Evolutionary conservation across 2,113 vertebrate genomes (phyloP).

Genomic region (Macquaria australasica): DNA sequence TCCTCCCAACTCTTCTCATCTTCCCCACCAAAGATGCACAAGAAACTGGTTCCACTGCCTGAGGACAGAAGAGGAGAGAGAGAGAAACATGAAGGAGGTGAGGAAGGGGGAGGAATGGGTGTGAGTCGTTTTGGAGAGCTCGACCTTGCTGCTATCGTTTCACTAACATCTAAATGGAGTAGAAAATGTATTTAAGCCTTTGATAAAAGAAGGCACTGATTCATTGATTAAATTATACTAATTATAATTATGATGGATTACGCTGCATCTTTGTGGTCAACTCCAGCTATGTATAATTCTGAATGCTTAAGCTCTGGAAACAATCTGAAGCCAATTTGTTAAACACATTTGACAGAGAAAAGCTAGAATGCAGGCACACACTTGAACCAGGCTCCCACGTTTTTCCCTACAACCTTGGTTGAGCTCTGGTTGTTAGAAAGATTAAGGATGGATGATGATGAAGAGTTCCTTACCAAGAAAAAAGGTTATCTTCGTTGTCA

Average conservation of each 20-base stretch:
- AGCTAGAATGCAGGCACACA: background rate
- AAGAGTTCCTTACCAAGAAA: constrained; percentile 66
- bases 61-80: constrained; percentile 46
- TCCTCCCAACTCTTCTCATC: constrained; percentile 68
- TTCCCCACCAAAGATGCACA: constrained; percentile 66
- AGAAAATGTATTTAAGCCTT: constrained; percentile 34
- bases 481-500: background rate
- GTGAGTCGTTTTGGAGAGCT: background rate
- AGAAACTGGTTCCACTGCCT: constrained; percentile 71
- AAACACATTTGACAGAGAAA: background rate
- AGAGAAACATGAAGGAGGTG: background rate
- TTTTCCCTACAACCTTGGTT: background rate
- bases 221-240: constrained; percentile 28
- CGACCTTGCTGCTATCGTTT: background rate
- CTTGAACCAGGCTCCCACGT: background rate
- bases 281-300: background rate
- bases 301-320: constrained; percentile 2
- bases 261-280: constrained; percentile 4
- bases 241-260: constrained; percentile 31
- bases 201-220: constrained; percentile 8
- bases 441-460: background rate
- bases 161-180: constrained; percentile 43
- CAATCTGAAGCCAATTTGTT: constrained; percentile 6
- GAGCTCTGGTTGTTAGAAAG: background rate
- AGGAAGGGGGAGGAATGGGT: background rate